A percentile compares a stretch with the other conserved stretches of the same genome.
These are phyloP conservation scores for Micoletzkya japonica DNA, from an alignment of 2,888 invertebrate species.

Conservation along the genomic window DNA sequence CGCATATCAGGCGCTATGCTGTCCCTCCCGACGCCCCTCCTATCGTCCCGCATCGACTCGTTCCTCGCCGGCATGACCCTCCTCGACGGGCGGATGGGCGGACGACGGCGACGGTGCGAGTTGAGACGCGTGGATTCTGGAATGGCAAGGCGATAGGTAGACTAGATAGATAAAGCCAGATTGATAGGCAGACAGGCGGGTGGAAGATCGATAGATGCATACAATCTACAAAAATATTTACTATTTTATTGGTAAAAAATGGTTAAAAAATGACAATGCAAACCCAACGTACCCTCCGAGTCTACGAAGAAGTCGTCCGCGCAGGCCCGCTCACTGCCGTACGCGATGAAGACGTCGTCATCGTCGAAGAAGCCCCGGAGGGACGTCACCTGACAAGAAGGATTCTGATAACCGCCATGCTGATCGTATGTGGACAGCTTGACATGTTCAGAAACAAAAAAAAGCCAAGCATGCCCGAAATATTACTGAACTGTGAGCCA, in stretches of 20 bases:
- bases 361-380: conserved; percentile 66
- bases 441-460: no score
- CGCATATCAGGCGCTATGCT: no score
- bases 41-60: conserved; percentile 45
- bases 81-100: conserved; percentile 12
- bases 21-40: conserved; percentile 35
- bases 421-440: no score
- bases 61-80: conserved; percentile 52
- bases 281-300: conserved; percentile 76
- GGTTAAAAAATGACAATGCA: no score
- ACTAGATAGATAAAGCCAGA: no score
- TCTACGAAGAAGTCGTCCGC: conserved; percentile 92
- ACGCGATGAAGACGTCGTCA: conserved; percentile 91
- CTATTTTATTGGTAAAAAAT: no score
- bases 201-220: no score
- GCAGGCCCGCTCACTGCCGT: conserved; percentile 83
- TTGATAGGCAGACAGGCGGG: no score
- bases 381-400: conserved; percentile 72
- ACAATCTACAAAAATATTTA: no score
- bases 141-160: background rate
- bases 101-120: conserved; percentile 24
- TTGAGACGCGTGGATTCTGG: conserved; percentile 26
- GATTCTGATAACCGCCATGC: no score
- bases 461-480: no score
- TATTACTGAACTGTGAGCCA: no score